Evolutionary conservation across 2,797 vertebrate species (phyloP).

Genomic region (Gouania willdenowi): DNA sequence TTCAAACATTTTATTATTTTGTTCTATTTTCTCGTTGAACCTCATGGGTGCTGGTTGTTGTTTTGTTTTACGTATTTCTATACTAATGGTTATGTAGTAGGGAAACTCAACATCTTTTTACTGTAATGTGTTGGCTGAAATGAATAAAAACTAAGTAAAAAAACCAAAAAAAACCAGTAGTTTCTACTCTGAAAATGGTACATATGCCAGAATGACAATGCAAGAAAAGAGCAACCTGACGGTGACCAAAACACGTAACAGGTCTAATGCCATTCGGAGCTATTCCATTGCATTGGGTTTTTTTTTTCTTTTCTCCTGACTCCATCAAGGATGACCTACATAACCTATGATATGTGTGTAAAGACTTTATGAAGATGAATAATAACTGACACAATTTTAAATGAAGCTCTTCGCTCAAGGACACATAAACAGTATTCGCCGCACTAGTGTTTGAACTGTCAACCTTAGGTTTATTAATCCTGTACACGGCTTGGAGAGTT

Average conservation of each 20-base stretch:
- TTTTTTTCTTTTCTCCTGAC: conserved; percentile 48
- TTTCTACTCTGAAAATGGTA: conserved; percentile 12
- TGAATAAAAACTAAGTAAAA: too few species aligned
- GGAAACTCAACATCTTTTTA: too few species aligned
- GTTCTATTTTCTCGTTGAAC: too few species aligned
- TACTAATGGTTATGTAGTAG: too few species aligned
- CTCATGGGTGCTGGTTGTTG: too few species aligned
- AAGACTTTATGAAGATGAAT: conserved; percentile 66
- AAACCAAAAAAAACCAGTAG: too few species aligned
- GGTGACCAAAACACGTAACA: conserved; percentile 19
- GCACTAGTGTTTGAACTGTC: conserved; percentile 53
- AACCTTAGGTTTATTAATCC: conserved; percentile 66
- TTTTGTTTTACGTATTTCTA: too few species aligned
- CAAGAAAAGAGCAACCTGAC: conserved; percentile 41
- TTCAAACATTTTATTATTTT: too few species aligned
- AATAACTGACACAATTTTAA: conserved; percentile 64
- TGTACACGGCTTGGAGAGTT: conserved; percentile 50
- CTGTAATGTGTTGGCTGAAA: too few species aligned
- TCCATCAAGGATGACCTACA: conserved; percentile 57
- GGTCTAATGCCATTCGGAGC: conserved; percentile 21
- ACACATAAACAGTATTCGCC: conserved; percentile 54
- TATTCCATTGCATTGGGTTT: too few species aligned
- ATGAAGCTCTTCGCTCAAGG: conserved; percentile 66
- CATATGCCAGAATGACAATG: conserved; percentile 37
- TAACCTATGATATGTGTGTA: conserved; percentile 52